A percentile compares a stretch with the other conserved stretches of the same genome.
Evolutionary conservation across 1,140 invertebrate species (phyloP).

Genomic region (Teleogryllus occipitalis): DNA sequence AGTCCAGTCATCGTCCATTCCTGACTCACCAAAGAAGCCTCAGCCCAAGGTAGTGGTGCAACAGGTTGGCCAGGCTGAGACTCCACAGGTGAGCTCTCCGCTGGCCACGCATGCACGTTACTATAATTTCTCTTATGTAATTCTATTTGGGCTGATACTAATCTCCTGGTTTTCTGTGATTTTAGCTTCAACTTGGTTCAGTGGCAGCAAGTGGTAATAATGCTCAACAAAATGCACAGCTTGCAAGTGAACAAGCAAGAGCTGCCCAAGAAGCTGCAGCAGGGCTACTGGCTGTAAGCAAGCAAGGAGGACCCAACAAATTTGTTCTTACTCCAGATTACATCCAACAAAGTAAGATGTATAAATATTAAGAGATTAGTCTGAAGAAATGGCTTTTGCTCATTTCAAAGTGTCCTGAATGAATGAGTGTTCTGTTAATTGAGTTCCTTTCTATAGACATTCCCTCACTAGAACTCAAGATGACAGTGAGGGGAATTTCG

Average conservation of each 20-base stretch:
- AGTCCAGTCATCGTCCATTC: neutral
- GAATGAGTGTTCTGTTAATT: too few species aligned
- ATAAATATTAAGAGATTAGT: too few species aligned
- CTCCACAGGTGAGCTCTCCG: conserved; percentile 12
- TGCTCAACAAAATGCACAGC: neutral
- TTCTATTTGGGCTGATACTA: neutral
- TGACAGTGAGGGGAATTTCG: too few species aligned
- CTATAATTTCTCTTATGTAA: neutral
- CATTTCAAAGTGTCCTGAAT: too few species aligned
- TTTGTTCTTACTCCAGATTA: conserved; percentile 81
- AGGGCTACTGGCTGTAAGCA: neutral
- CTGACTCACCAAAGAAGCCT: conserved; percentile 5
- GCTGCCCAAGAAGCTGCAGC: conserved; percentile 11
- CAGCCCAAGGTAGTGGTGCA: conserved; percentile 23
- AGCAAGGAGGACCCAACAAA: conserved; percentile 42
- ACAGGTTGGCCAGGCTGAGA: conserved; percentile 19
- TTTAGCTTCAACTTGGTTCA: neutral
- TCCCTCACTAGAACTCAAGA: too few species aligned
- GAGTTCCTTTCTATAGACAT: too few species aligned
- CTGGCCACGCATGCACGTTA: neutral
- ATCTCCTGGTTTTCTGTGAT: neutral
- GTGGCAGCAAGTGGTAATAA: neutral
- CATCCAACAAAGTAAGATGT: conserved; percentile 71
- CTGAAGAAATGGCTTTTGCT: too few species aligned
- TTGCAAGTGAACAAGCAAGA: neutral